Evolutionary conservation across 1,140 invertebrate genomes (phyloP), one percentile per base, ranked within the genome.

Genomic region (Drosophila biarmipes): DNA sequence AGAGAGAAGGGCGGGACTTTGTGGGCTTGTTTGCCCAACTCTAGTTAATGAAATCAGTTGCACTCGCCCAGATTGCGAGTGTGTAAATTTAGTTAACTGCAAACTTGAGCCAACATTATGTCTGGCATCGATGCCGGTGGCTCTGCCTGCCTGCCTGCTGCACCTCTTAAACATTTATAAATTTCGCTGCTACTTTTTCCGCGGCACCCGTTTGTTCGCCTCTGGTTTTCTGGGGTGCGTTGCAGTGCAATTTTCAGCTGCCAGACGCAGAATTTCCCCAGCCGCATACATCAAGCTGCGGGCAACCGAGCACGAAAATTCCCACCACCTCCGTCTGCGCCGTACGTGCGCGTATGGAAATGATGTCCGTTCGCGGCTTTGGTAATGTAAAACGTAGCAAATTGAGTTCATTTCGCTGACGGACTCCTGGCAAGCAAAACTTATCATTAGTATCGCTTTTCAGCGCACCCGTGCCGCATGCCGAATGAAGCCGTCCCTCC

Each of bases 371-470:
- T 35, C 59, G 38, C 19, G 31, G 54, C 38, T 40, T 46, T 31
- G 42, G 58, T 73, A 90, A 90, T 90, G 82, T 78, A 80, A 87
- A 76, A 80, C 71, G 78, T 56, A 73, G 76, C 78, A 85, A 91
- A 85, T 89, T 89, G 84, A 90, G 78, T 91, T 89, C 85, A 91
- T 91, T 91, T 91, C 79, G 72, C 53, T 64, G 62, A 66, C 62
- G 62, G 67, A 69, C 67, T 56, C 38, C 66, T 38, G 38, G 49
- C 63, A 68, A 68, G 75, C 76, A 86, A 62, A 84, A 81, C 90
- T 91, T 90, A 89, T 91, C 86, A 91, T 91, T 91, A 91, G 89
- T 91, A 91, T 91, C 89, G 89, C 85, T 89, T 91, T 91, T 80
- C 89, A 85, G 61, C 54, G 62, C 52, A 78, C 78, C 58, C 67